Percentiles rank a stretch among this genome's conserved stretches.
phyloP scores from a whole-genome alignment of 2,888 invertebrate genomes.

The Dasypolia templi region DNA sequence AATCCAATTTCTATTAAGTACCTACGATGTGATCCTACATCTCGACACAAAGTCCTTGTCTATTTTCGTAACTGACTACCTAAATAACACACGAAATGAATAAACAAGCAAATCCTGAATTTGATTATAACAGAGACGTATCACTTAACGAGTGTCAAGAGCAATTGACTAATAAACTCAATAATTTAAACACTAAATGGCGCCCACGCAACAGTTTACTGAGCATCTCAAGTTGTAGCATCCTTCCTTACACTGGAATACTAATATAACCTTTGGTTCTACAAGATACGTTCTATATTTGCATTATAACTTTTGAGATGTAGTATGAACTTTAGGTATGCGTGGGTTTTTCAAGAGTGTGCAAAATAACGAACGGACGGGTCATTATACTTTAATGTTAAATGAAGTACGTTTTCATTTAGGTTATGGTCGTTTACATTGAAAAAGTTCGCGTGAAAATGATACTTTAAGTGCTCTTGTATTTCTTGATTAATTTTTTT shows the following conservation, averaged over 20 bases:
- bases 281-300: conserved; percentile 4
- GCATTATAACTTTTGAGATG: background rate
- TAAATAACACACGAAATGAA: conserved; percentile 23
- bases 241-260: conserved; percentile 29
- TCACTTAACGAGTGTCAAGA: conserved; percentile 68
- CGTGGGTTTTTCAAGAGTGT: conserved; percentile 48
- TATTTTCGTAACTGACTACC: conserved; percentile 6
- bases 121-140: conserved; percentile 60
- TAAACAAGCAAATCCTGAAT: conserved; percentile 54
- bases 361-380: conserved; percentile 49
- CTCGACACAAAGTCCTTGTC: background rate
- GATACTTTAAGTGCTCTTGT: conserved; percentile 19
- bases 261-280: background rate
- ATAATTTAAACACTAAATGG: conserved; percentile 62
- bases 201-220: conserved; percentile 64
- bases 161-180: conserved; percentile 70
- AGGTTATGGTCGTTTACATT: conserved; percentile 57
- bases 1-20: background rate
- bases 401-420: conserved; percentile 64
- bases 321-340: conserved; percentile 21
- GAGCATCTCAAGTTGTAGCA: conserved; percentile 41
- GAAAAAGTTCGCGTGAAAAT: conserved; percentile 49
- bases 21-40: background rate
- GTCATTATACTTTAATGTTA: conserved; percentile 48
- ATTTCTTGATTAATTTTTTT: conserved; percentile 30